phyloP scores from a whole-genome alignment of 2,888 invertebrate genomes.

The Mystacides longicornis region DNA sequence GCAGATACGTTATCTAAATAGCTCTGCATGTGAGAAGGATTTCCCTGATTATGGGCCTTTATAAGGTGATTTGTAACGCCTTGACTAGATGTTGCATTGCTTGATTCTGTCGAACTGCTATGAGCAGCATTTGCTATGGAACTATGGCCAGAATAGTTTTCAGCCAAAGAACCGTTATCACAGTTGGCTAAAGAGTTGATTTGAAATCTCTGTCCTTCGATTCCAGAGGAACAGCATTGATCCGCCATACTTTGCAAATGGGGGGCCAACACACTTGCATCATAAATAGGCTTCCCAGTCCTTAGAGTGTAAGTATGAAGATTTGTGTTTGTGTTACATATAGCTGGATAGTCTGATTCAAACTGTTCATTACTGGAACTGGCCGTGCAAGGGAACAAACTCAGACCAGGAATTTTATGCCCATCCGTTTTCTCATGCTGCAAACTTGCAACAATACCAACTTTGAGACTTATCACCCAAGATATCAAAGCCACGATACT shows the following conservation, averaged over 20 bases:
- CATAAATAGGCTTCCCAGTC: conserved; percentile 70
- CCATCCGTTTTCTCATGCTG: conserved; percentile 66
- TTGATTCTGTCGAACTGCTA: conserved; percentile 48
- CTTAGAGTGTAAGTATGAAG: conserved; percentile 75
- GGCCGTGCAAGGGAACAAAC: conserved; percentile 73
- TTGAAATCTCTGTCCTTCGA: conserved; percentile 43
- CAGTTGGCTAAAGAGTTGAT: conserved; percentile 50
- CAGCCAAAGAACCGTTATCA: conserved; percentile 55
- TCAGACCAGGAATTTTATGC: conserved; percentile 64
- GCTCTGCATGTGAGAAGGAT: conserved; percentile 27
- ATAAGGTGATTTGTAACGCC: conserved; percentile 47
- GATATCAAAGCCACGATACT: conserved; percentile 79
- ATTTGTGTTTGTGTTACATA: conserved; percentile 80
- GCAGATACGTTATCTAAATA: conserved; percentile 47
- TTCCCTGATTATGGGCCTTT: conserved; percentile 41
- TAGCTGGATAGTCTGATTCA: conserved; percentile 76
- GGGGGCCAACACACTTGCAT: conserved; percentile 47
- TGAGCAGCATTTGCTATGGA: conserved; percentile 50
- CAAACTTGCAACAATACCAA: conserved; percentile 47
- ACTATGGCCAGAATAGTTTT: conserved; percentile 56
- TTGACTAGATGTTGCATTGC: conserved; percentile 46
- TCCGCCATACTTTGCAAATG: conserved; percentile 38
- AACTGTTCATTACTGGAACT: conserved; percentile 80
- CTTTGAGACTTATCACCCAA: conserved; percentile 76
- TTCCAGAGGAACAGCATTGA: conserved; percentile 42